phyloP scores from a whole-genome alignment of 2,113 vertebrate genomes.

The Gobius niger region DNA sequence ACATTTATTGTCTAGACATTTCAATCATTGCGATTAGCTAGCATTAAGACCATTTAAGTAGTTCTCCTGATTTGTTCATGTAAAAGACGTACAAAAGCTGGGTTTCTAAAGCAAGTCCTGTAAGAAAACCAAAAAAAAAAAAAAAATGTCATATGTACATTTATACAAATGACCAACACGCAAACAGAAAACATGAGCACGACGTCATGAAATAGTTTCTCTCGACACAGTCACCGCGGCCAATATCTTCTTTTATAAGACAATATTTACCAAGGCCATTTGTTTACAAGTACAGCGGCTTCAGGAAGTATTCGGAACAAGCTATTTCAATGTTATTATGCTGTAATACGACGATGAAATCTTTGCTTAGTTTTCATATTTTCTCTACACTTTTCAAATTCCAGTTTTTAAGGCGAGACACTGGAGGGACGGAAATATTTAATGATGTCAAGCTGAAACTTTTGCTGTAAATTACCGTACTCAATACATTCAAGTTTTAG shows the following conservation, averaged over 20 bases:
- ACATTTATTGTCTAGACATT: conserved; percentile 76
- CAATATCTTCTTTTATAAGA: neutral
- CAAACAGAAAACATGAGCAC: conserved; percentile 62
- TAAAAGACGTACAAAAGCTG: conserved; percentile 77
- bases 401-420: too few relatives aligned
- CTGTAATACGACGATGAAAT: too few relatives aligned
- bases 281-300: too few relatives aligned
- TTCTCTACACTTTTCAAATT: too few relatives aligned
- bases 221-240: conserved; percentile 3
- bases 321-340: too few relatives aligned
- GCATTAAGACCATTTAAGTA: conserved; percentile 73
- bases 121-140: conserved; percentile 84
- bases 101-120: conserved; percentile 92
- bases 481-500: too few relatives aligned
- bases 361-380: too few relatives aligned
- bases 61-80: conserved; percentile 67
- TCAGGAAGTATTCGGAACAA: too few relatives aligned
- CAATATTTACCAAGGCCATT: too few relatives aligned
- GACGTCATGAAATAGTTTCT: conserved; percentile 39
- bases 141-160: conserved; percentile 87
- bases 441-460: too few relatives aligned
- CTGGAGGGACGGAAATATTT: too few relatives aligned
- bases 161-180: conserved; percentile 91
- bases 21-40: conserved; percentile 70
- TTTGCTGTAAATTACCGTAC: too few relatives aligned